Evolutionary conservation across 2,797 vertebrate genomes (phyloP).

Genomic region (Rhabdomys pumilio): DNA sequence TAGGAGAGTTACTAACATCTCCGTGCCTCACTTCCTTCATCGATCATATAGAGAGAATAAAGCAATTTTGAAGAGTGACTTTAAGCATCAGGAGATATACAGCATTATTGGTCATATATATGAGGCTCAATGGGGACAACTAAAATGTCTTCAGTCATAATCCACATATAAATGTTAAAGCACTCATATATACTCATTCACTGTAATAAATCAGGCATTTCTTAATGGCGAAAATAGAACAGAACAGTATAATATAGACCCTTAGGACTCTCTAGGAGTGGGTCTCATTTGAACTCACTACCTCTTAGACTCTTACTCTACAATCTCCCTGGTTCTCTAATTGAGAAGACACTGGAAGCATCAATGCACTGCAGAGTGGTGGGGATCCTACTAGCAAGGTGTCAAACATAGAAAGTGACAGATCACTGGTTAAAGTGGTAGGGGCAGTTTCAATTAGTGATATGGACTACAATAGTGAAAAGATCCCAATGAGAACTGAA

Average conservation of each 20-base stretch:
- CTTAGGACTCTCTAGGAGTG: not conserved
- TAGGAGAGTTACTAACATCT: not conserved
- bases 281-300: not conserved
- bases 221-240: not conserved
- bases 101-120: not conserved
- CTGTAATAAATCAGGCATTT: not conserved
- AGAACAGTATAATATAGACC: not conserved
- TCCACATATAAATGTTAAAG: not conserved
- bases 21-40: not conserved
- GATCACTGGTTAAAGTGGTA: not conserved
- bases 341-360: not conserved
- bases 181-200: not conserved
- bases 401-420: not conserved
- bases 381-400: not conserved
- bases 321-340: not conserved
- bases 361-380: not conserved
- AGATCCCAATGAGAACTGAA: not conserved
- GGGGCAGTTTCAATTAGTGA: not conserved
- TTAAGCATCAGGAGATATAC: not conserved
- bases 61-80: not conserved
- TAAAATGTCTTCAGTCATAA: not conserved
- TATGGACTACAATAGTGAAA: not conserved
- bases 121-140: not conserved
- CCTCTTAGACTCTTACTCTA: not conserved
- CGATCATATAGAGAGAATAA: not conserved